Conservation (phyloP, 2,797 vertebrate genomes). For the Oreonectes daqikongensis region DNA sequence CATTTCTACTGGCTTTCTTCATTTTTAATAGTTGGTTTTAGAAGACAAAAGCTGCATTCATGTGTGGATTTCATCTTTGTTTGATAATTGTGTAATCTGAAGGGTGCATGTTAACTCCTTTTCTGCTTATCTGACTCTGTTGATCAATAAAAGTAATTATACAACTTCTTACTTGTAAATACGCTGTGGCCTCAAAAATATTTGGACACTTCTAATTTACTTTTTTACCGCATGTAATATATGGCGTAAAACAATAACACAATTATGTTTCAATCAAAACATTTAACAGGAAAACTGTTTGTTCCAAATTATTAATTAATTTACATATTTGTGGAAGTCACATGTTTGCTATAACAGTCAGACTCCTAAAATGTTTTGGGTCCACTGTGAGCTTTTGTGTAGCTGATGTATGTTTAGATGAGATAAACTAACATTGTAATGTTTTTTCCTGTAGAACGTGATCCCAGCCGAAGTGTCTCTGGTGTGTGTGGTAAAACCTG, state of each 20-base stretch:
- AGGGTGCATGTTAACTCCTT: not conserved
- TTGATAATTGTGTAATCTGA: not conserved
- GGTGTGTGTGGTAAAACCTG: slow-evolving; percentile 98
- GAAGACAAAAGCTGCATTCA: not conserved
- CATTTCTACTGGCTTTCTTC: slow-evolving; percentile 15
- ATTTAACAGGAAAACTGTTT: too few species aligned
- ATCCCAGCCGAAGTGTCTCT: slow-evolving; percentile 97
- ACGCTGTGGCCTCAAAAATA: not conserved
- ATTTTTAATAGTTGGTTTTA: not conserved
- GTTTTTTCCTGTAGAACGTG: slow-evolving; percentile 82
- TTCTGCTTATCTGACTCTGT: not conserved
- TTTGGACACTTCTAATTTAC: not conserved
- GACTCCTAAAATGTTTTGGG: not conserved
- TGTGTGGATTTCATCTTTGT: not conserved
- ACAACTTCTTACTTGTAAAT: not conserved
- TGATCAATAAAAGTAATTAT: not conserved
- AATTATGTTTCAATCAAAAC: too few species aligned
- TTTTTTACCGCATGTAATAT: too few species aligned
- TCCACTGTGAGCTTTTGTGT: not conserved
- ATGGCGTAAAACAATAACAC: too few species aligned
- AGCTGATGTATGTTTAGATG: not conserved
- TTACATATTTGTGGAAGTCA: too few species aligned
- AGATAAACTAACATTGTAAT: not conserved
- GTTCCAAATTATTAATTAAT: too few species aligned
- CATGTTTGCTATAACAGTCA: not conserved